Conservation (phyloP, 2,797 vertebrate species). For the Gouania willdenowi region DNA sequence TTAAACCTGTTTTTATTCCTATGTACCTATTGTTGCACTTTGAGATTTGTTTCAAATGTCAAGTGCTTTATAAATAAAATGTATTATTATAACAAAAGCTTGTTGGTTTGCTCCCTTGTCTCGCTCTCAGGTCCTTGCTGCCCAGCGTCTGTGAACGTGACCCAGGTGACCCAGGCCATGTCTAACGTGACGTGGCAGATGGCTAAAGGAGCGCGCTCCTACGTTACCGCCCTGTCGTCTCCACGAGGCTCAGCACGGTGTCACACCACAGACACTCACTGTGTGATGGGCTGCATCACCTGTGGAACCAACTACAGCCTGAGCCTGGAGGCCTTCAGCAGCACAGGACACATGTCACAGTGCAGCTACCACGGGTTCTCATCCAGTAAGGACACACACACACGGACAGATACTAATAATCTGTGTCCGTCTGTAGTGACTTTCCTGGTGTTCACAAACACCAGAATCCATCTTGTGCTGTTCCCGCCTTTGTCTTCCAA, state of each 20-base stretch:
- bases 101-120: no score
- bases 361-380: constrained; percentile 83
- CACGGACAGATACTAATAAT: background rate
- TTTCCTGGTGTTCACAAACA: no score
- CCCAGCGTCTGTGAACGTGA: constrained; percentile 74
- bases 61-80: no score
- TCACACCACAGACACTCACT: constrained; percentile 83
- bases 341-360: constrained; percentile 78
- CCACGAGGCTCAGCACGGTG: constrained; percentile 80
- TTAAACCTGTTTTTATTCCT: no score
- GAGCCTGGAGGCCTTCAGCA: constrained; percentile 82
- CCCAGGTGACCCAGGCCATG: constrained; percentile 85
- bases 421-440: no score
- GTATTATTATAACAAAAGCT: no score
- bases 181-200: constrained; percentile 86
- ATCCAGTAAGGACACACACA: constrained; percentile 77
- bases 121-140: constrained; percentile 92
- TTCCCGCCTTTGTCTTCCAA: no score
- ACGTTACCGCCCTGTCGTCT: constrained; percentile 78
- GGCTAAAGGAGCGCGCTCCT: constrained; percentile 77
- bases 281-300: constrained; percentile 89
- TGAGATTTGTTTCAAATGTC: no score
- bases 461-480: no score
- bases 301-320: constrained; percentile 87
- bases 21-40: no score